Percentiles rank a stretch among this genome's conserved stretches.
Conservation (phyloP, 2,113 vertebrate species). For the Coryphaenoides rupestris region DNA sequence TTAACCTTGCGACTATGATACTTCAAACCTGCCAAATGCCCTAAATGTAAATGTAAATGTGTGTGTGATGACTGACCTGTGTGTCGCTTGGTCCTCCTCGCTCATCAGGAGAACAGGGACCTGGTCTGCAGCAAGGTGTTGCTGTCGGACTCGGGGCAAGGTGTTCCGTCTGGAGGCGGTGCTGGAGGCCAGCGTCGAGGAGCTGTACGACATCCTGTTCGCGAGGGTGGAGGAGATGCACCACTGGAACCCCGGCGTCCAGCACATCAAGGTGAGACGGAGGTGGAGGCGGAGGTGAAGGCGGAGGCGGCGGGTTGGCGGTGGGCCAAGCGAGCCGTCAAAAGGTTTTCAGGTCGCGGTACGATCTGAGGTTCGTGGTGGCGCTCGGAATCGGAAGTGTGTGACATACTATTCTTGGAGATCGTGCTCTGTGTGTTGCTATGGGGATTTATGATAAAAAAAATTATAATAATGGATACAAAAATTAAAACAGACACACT, state of each 20-base stretch:
- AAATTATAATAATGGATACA: too few relatives aligned
- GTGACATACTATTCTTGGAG: too few relatives aligned
- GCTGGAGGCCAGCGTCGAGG: slow-evolving; percentile 60
- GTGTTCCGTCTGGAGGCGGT: slow-evolving; percentile 76
- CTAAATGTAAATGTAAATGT: background rate
- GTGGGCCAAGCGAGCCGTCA: too few relatives aligned
- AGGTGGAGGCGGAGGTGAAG: too few relatives aligned
- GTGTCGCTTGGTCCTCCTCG: background rate
- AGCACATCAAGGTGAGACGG: slow-evolving; percentile 64
- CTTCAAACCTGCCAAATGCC: background rate
- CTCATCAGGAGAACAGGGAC: slow-evolving; percentile 60
- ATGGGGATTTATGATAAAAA: too few relatives aligned
- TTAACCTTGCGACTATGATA: background rate
- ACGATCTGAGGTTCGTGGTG: too few relatives aligned
- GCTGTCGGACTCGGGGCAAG: slow-evolving; percentile 62
- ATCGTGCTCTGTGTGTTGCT: too few relatives aligned
- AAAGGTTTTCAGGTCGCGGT: too few relatives aligned
- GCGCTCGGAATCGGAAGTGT: too few relatives aligned
- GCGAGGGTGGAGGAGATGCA: slow-evolving; percentile 75
- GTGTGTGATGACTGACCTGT: background rate
- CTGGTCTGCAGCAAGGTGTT: slow-evolving; percentile 69
- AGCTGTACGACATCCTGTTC: slow-evolving; percentile 70
- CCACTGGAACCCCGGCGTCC: slow-evolving; percentile 75
- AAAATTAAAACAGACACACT: too few relatives aligned
- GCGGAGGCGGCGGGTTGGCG: too few relatives aligned